phyloP scores from a whole-genome alignment of 2,113 vertebrate species.

The Cavia aperea region DNA sequence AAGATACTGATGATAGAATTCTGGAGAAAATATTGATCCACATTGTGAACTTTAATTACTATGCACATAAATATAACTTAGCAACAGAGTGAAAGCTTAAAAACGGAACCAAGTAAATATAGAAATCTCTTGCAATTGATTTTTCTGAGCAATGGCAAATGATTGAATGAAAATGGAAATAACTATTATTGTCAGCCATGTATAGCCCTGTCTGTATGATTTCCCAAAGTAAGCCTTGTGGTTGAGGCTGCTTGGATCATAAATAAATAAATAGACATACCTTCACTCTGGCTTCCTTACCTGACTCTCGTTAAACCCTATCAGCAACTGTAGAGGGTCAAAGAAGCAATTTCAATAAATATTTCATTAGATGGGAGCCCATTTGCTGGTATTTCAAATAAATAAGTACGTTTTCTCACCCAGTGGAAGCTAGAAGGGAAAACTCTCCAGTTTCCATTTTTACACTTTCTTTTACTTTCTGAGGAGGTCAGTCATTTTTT shows the following conservation, averaged over 20 bases:
- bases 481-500: conserved; percentile 23
- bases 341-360: conserved; percentile 70
- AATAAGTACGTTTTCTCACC: conserved; percentile 65
- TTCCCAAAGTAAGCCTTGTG: conserved; percentile 62
- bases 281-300: conserved; percentile 44
- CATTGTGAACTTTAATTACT: conserved; percentile 40
- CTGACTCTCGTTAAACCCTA: conserved; percentile 63
- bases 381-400: conserved; percentile 66
- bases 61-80: conserved; percentile 26
- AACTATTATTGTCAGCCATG: conserved; percentile 54
- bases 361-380: conserved; percentile 63
- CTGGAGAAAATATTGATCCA: background rate
- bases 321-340: conserved; percentile 56
- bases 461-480: conserved; percentile 54
- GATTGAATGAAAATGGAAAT: conserved; percentile 59
- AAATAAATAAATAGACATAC: conserved; percentile 71
- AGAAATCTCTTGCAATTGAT: conserved; percentile 54
- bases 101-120: background rate
- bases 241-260: conserved; percentile 59
- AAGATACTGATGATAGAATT: background rate
- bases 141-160: conserved; percentile 61
- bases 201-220: conserved; percentile 58
- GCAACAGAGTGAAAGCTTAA: conserved; percentile 43
- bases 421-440: conserved; percentile 44
- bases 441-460: conserved; percentile 63